These are phyloP conservation scores for Daktulosphaira vitifoliae DNA, from an alignment of 1,140 invertebrate genomes.

Conservation along the genomic window DNA sequence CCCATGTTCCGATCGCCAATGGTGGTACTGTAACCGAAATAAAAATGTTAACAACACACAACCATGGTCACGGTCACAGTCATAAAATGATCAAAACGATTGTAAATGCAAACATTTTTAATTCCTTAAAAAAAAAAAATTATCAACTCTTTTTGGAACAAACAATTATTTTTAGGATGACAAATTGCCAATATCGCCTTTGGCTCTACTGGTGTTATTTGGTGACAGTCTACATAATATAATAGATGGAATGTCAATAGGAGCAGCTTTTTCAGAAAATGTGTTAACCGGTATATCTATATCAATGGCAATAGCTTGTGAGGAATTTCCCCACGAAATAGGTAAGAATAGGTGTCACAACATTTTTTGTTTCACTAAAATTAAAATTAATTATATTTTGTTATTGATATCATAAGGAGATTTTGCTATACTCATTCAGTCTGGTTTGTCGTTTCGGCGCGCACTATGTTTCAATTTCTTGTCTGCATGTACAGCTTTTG, in stretches of 20 bases:
- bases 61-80: conserved; percentile 3
- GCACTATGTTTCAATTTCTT: conserved; percentile 65
- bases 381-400: too few species aligned
- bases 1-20: not conserved
- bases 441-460: conserved; percentile 61
- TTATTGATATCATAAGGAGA: conserved; percentile 50
- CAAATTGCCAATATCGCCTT: conserved; percentile 42
- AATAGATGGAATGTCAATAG: conserved; percentile 72
- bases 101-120: not conserved
- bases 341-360: too few species aligned
- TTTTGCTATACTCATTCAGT: conserved; percentile 66
- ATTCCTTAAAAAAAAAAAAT: too few species aligned
- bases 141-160: too few species aligned
- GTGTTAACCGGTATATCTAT: conserved; percentile 66
- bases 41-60: not conserved
- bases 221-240: conserved; percentile 74
- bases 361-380: too few species aligned
- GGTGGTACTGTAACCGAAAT: not conserved
- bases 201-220: conserved; percentile 69
- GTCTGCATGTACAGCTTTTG: conserved; percentile 64
- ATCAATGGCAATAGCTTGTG: conserved; percentile 68
- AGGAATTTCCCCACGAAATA: conserved; percentile 73
- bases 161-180: conserved; percentile 5
- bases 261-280: conserved; percentile 63
- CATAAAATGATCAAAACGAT: not conserved